Evolutionary conservation across 2,113 vertebrate genomes (phyloP).

Genomic region (Azemiops feae): DNA sequence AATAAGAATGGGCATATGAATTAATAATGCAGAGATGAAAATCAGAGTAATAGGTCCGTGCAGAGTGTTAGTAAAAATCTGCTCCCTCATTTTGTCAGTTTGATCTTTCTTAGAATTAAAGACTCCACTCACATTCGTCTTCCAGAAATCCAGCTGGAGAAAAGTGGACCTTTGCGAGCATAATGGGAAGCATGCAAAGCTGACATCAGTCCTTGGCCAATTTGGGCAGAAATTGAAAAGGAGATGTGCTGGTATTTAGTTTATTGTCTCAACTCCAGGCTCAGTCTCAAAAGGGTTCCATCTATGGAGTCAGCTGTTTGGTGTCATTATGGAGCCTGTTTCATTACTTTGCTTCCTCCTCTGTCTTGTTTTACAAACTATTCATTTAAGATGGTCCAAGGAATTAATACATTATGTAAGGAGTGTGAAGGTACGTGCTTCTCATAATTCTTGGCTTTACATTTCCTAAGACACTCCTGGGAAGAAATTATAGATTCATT

Average conservation of each 20-base stretch:
- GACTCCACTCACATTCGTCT: neutral
- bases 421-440: neutral
- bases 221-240: neutral
- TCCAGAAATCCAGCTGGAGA: neutral
- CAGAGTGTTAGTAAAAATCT: neutral
- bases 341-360: neutral
- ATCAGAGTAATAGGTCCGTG: neutral
- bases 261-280: neutral
- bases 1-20: neutral
- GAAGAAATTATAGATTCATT: neutral
- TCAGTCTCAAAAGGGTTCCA: neutral
- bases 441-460: neutral
- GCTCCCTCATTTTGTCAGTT: neutral
- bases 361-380: neutral
- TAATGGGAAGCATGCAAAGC: neutral
- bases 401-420: constrained; percentile 5
- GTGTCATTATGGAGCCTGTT: neutral
- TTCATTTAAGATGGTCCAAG: neutral
- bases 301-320: neutral
- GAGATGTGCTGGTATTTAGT: too few relatives aligned
- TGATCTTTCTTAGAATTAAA: neutral
- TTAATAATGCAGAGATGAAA: neutral
- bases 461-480: neutral
- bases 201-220: too few relatives aligned
- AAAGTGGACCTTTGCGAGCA: neutral